Evolutionary conservation across 1,140 invertebrate genomes (phyloP).

Genomic region (Physella acuta): DNA sequence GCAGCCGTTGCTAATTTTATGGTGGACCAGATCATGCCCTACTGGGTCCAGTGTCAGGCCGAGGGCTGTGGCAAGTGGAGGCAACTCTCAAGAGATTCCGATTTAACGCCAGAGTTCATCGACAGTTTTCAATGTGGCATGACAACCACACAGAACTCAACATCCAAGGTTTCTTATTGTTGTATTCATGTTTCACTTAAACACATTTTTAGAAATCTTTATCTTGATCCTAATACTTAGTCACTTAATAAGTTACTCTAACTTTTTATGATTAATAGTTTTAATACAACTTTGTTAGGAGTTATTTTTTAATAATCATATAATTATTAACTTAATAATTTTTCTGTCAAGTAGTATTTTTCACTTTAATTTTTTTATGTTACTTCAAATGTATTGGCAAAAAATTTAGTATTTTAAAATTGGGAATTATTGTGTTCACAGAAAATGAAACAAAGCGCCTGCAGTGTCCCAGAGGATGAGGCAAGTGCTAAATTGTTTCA

Average conservation of each 20-base stretch:
- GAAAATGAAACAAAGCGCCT: slow-evolving; percentile 39
- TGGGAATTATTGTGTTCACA: slow-evolving; percentile 29
- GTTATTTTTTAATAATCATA: too few relatives aligned
- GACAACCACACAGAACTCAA: not conserved
- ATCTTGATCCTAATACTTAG: too few relatives aligned
- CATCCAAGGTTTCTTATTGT: not conserved
- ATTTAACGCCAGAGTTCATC: slow-evolving; percentile 45
- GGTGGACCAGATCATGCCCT: slow-evolving; percentile 56
- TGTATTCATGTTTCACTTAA: not conserved
- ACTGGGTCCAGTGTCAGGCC: slow-evolving; percentile 55
- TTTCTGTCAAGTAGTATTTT: too few relatives aligned
- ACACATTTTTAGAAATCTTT: not conserved
- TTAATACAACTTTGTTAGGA: too few relatives aligned
- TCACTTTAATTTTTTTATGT: too few relatives aligned
- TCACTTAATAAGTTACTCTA: too few relatives aligned
- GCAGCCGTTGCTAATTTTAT: slow-evolving; percentile 34
- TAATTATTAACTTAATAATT: too few relatives aligned
- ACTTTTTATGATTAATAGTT: too few relatives aligned
- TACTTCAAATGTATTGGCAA: too few relatives aligned
- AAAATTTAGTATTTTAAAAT: too few relatives aligned
- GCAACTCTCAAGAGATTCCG: slow-evolving; percentile 39
- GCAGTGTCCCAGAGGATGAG: slow-evolving; percentile 47
- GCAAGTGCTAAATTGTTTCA: slow-evolving; percentile 39
- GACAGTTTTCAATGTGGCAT: slow-evolving; percentile 49
- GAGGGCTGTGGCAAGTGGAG: slow-evolving; percentile 56